A percentile compares a stretch with the other conserved stretches of the same genome.
Conservation (phyloP, 2,888 invertebrate species). For the Tholera decimalis region DNA sequence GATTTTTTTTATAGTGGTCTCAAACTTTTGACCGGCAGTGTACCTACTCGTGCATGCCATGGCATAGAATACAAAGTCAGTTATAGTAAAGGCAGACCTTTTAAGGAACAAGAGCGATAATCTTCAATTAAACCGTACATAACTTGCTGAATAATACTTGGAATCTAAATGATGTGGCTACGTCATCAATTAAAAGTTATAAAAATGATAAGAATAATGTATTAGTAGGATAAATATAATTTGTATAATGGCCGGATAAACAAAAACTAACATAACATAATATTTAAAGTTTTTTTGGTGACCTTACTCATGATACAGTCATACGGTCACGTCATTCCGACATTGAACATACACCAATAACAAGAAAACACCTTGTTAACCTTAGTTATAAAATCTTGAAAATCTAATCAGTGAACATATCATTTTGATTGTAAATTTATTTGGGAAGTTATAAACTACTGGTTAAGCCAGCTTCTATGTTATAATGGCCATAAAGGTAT, state of each 20-base stretch:
- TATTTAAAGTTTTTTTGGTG: slow-evolving; percentile 39
- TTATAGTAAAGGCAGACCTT: slow-evolving; percentile 1
- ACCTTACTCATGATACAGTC: slow-evolving; percentile 57
- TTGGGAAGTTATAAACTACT: not conserved
- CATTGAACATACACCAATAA: slow-evolving; percentile 54
- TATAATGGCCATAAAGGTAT: slow-evolving; percentile 5
- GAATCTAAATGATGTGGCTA: slow-evolving; percentile 4
- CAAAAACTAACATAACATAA: slow-evolving; percentile 45
- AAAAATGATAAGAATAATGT: slow-evolving; percentile 4
- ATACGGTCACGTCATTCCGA: slow-evolving; percentile 59
- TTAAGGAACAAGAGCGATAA: not conserved
- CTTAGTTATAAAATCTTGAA: slow-evolving; percentile 15
- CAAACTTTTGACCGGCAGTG: too few species aligned
- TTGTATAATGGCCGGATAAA: slow-evolving; percentile 18
- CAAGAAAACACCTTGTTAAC: slow-evolving; percentile 51
- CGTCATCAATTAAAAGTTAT: not conserved
- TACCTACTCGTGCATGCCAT: not conserved
- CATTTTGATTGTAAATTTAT: not conserved
- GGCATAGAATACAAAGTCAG: not conserved
- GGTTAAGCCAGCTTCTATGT: not conserved
- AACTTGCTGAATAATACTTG: slow-evolving; percentile 15
- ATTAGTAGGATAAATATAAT: not conserved
- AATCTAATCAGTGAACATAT: not conserved
- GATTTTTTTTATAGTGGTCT: too few species aligned
- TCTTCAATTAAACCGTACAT: slow-evolving; percentile 1